Percentiles rank a stretch among this genome's conserved stretches.
Evolutionary conservation across 2,888 invertebrate species (phyloP).

Genomic region (Phalera bucephala): DNA sequence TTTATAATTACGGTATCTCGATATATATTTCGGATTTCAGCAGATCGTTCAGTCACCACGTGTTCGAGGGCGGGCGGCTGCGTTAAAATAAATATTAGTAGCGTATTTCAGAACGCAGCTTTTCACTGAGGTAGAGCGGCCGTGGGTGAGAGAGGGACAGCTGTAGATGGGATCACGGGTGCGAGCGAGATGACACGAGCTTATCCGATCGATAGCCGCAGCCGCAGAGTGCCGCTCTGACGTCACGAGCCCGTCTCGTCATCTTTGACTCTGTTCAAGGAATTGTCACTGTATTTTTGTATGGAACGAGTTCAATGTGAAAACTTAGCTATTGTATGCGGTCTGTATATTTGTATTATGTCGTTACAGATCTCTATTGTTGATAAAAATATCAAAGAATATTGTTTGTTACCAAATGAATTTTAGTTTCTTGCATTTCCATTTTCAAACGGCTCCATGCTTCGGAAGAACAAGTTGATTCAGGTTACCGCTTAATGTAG

Average conservation of each 20-base stretch:
- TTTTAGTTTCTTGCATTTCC: no score
- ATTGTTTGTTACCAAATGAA: not conserved
- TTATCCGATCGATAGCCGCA: constrained; percentile 81
- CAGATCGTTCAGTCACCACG: constrained; percentile 51
- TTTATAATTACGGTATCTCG: no score
- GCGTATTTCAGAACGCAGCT: constrained; percentile 77
- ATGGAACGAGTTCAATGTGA: constrained; percentile 31
- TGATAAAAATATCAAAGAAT: not conserved
- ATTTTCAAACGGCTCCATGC: no score
- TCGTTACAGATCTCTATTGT: not conserved
- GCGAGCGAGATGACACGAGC: constrained; percentile 64
- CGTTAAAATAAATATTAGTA: constrained; percentile 83
- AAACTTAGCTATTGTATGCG: constrained; percentile 3
- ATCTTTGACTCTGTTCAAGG: constrained; percentile 77
- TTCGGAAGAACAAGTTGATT: no score
- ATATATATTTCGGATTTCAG: constrained; percentile 4
- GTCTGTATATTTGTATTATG: not conserved
- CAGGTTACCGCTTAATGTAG: no score
- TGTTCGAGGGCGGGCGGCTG: constrained; percentile 67
- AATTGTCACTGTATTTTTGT: constrained; percentile 75
- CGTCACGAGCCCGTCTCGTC: constrained; percentile 80
- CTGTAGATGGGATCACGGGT: constrained; percentile 46
- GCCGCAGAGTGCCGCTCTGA: constrained; percentile 80
- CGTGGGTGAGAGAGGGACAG: constrained; percentile 56
- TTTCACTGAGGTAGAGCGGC: constrained; percentile 59